Percentiles rank a stretch among this genome's conserved stretches.
Evolutionary conservation across 2,888 invertebrate species (phyloP).

Genomic region (Ichneumoninae sp.): DNA sequence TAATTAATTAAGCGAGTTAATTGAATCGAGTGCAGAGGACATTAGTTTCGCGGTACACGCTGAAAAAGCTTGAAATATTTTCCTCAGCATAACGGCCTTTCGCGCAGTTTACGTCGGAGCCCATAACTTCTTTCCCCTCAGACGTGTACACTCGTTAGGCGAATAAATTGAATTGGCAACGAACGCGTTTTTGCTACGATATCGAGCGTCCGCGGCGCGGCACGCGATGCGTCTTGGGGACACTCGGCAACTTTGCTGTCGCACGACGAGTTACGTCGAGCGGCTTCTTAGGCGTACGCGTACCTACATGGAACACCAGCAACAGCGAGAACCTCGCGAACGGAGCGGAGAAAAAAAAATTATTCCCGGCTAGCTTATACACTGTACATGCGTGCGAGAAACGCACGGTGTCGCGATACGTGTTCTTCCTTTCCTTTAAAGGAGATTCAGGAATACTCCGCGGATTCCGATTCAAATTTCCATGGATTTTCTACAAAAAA

Average conservation of each 20-base stretch:
- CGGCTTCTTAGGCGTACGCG: conserved; percentile 65
- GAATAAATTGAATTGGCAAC: conserved; percentile 78
- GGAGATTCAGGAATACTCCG: conserved; percentile 23
- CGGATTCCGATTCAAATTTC: not conserved
- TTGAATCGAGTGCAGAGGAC: too few relatives aligned
- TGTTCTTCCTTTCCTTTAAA: conserved; percentile 23
- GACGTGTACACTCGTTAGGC: conserved; percentile 73
- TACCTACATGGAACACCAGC: conserved; percentile 49
- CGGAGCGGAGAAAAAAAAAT: conserved; percentile 60
- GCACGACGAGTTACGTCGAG: conserved; percentile 69
- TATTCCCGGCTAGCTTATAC: conserved; percentile 12
- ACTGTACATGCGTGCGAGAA: conserved; percentile 24
- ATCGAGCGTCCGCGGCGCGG: conserved; percentile 61
- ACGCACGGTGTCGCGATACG: conserved; percentile 1
- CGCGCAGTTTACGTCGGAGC: not conserved
- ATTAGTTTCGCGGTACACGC: not conserved
- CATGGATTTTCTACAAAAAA: not conserved
- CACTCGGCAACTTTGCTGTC: conserved; percentile 70
- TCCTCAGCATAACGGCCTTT: not conserved
- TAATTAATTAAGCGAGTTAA: too few relatives aligned
- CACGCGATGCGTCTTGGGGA: conserved; percentile 81
- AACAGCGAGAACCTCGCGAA: conserved; percentile 31
- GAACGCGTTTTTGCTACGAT: conserved; percentile 75
- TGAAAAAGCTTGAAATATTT: not conserved
- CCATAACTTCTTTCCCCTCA: conserved; percentile 24